phyloP scores from a whole-genome alignment of 2,113 vertebrate species.

The Hydropotes inermis region DNA sequence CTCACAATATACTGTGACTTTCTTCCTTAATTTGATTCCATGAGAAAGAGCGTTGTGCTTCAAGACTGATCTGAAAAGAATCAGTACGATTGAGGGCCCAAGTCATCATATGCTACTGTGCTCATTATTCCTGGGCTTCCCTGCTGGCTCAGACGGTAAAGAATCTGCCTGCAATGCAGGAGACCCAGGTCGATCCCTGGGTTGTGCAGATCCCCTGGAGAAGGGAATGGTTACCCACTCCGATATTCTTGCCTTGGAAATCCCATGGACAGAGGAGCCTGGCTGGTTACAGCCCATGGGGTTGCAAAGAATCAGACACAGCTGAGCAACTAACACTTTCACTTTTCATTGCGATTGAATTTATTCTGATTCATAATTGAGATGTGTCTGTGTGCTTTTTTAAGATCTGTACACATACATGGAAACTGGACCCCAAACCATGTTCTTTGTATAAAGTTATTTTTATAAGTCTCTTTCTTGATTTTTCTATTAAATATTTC shows the following conservation, averaged over 20 bases:
- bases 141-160: background rate
- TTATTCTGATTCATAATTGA: background rate
- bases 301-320: background rate
- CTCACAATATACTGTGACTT: background rate
- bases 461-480: background rate
- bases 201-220: background rate
- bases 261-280: background rate
- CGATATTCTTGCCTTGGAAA: background rate
- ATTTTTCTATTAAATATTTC: conserved; percentile 27
- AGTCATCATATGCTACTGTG: background rate
- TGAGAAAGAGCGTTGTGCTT: background rate
- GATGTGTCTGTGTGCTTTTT: background rate
- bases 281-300: background rate
- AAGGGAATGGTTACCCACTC: background rate
- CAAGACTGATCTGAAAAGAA: background rate
- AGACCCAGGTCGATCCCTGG: background rate
- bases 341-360: background rate
- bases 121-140: background rate
- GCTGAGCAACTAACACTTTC: background rate
- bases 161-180: background rate
- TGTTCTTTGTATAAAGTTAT: background rate
- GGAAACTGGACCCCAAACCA: background rate
- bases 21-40: conserved; percentile 2
- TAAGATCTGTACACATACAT: background rate
- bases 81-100: background rate